phyloP scores from a whole-genome alignment of 2,888 invertebrate species.

The Pseudococcus jackbeardsleyi region DNA sequence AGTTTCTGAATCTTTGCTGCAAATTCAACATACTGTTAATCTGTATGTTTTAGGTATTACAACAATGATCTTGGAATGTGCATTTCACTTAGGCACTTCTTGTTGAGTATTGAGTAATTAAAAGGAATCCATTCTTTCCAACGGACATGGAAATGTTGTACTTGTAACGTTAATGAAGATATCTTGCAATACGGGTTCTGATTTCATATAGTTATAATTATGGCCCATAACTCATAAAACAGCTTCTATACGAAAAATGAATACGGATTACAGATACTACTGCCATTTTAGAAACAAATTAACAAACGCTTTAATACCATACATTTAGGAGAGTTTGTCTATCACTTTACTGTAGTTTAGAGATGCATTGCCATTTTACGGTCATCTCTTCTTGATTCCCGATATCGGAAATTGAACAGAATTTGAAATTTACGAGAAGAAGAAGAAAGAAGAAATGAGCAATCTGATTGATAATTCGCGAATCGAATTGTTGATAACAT shows the following conservation, averaged over 20 bases:
- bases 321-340: too few species aligned
- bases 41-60: not conserved
- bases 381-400: not conserved
- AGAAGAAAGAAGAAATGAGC: too few species aligned
- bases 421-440: too few species aligned
- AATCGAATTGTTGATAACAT: too few species aligned
- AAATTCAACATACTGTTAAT: slow-evolving; percentile 68
- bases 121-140: slow-evolving; percentile 85
- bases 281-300: not conserved
- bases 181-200: not conserved
- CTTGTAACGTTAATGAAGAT: slow-evolving; percentile 55
- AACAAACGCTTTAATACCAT: not conserved
- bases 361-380: not conserved
- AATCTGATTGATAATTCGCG: too few species aligned
- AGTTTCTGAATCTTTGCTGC: slow-evolving; percentile 81
- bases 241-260: not conserved
- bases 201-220: not conserved
- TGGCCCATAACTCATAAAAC: slow-evolving; percentile 44
- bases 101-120: slow-evolving; percentile 90
- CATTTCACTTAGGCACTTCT: slow-evolving; percentile 72
- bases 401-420: too few species aligned
- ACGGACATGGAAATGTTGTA: slow-evolving; percentile 71
- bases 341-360: not conserved
- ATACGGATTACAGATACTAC: too few species aligned
- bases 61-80: too few species aligned